phyloP scores from a whole-genome alignment of 2,888 invertebrate species.

The Drosophila engyochracea region DNA sequence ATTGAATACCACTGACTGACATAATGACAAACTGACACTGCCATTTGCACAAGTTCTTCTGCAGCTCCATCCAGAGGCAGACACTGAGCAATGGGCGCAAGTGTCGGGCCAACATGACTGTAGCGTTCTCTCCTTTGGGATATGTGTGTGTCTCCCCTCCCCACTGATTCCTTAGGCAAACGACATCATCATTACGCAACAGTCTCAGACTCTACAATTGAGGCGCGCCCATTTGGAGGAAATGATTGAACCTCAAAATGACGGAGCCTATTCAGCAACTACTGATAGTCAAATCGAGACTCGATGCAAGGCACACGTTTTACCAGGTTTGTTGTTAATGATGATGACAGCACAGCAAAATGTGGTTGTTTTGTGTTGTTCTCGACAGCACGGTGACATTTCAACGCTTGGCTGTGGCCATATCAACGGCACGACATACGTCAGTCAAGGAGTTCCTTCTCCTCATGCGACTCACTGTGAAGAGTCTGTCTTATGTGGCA shows the following conservation, averaged over 20 bases:
- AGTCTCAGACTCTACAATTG: slow-evolving; percentile 12
- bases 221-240: slow-evolving; percentile 24
- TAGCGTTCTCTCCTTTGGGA: not conserved
- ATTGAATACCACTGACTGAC: slow-evolving; percentile 27
- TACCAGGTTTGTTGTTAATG: slow-evolving; percentile 45
- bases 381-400: slow-evolving; percentile 24
- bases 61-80: slow-evolving; percentile 28
- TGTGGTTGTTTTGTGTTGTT: slow-evolving; percentile 20
- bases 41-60: slow-evolving; percentile 24
- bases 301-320: slow-evolving; percentile 15
- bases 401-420: slow-evolving; percentile 9
- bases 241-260: slow-evolving; percentile 51
- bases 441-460: slow-evolving; percentile 12
- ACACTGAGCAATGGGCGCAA: slow-evolving; percentile 49
- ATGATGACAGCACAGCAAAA: slow-evolving; percentile 52
- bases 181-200: slow-evolving; percentile 31
- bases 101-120: slow-evolving; percentile 36
- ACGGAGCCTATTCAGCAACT: slow-evolving; percentile 13
- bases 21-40: slow-evolving; percentile 26
- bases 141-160: slow-evolving; percentile 1
- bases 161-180: not conserved
- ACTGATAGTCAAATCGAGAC: slow-evolving; percentile 37
- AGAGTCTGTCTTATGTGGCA: slow-evolving; percentile 22
- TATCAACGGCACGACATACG: slow-evolving; percentile 23
- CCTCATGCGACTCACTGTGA: not conserved